Base-by-base conservation (phyloP, 2,113 vertebrate species). In the Elaphurus davidianus region DNA sequence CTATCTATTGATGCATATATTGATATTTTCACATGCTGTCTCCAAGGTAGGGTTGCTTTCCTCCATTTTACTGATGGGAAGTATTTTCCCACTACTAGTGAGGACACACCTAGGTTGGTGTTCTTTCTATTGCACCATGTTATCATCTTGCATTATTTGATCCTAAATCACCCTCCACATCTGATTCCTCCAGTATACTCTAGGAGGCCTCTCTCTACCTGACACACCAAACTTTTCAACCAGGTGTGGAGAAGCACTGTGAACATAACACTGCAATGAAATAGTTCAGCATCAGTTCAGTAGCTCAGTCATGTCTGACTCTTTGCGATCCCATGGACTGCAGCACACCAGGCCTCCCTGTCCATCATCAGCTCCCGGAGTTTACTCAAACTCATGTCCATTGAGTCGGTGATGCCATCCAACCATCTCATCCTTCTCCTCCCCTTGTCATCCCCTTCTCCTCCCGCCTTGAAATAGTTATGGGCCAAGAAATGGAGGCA, bases 241-340 rank as follows among this genome's bases (percentile, higher is more conserved):
- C 7, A 62, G 30, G 7, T 40, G 0, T 85, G 27, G 64, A 79
- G n/a, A 92, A 59, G 7, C n/a, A 33, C 36, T 28, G 3, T 47
- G 50, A 83, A 45, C n/a, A 10, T 1, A 87, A 30, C 14, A 6
- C 25, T 83, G 59, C 17, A 36, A 3, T 40, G 40, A 88, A 62
- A 79, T 47, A 50, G n/a, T 10, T n/a, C 36, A 12, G 36, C 40
- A 40, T 40, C 67, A 74, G 67, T 40, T 25, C 10, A 74, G 67
- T 40, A 0, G 1, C 67, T 74, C n/a, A 40, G 67, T 74, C 2
- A 0, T 23, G 19, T 40, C n/a, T 0, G n/a, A 71, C 33, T 71
- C 67, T 71, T 36, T 12, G 67, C 0, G 5, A 40, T 23, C n/a
- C 21, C n/a, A 40, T 6, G 67, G 67, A 74, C 36, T 74, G 67